These are phyloP conservation scores for Tautogolabrus adspersus DNA, from an alignment of 2,113 vertebrate genomes.

Conservation along the genomic window DNA sequence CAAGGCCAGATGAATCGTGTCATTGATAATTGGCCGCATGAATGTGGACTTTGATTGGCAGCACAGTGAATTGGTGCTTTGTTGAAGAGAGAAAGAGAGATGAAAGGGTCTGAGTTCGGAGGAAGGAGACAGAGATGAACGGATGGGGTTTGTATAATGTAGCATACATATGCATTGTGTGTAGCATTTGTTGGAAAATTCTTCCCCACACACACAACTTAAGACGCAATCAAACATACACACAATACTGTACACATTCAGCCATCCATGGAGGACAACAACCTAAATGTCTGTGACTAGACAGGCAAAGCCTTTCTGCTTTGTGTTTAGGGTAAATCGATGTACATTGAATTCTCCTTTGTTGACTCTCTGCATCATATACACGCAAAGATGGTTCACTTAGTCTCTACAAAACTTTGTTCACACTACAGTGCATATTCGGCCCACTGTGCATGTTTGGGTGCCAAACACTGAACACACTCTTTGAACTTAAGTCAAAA, in stretches of 20 bases:
- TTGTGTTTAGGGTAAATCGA: background rate
- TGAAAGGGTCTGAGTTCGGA: constrained; percentile 56
- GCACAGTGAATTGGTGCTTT: constrained; percentile 71
- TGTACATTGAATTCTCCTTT: constrained; percentile 7
- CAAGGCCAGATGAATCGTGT: constrained; percentile 65
- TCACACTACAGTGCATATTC: background rate
- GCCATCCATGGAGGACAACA: background rate
- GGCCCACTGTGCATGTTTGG: background rate
- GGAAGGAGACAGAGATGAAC: constrained; percentile 48
- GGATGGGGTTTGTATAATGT: constrained; percentile 38
- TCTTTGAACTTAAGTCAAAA: too few species aligned
- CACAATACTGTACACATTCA: background rate
- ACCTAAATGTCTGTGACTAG: background rate
- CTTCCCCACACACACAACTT: constrained; percentile 15
- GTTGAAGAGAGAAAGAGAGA: constrained; percentile 58
- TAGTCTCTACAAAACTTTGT: background rate
- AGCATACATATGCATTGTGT: constrained; percentile 37
- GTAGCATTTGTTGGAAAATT: constrained; percentile 11
- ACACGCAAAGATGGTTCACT: background rate
- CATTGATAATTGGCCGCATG: constrained; percentile 69
- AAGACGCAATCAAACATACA: background rate
- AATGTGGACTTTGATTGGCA: constrained; percentile 75
- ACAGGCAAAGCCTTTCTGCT: background rate
- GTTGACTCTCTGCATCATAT: constrained; percentile 1
- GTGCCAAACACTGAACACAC: background rate